Evolutionary conservation across 1,140 invertebrate species (phyloP), one percentile per base, ranked within the genome.

Genomic region (Drosophila punjabiensis): DNA sequence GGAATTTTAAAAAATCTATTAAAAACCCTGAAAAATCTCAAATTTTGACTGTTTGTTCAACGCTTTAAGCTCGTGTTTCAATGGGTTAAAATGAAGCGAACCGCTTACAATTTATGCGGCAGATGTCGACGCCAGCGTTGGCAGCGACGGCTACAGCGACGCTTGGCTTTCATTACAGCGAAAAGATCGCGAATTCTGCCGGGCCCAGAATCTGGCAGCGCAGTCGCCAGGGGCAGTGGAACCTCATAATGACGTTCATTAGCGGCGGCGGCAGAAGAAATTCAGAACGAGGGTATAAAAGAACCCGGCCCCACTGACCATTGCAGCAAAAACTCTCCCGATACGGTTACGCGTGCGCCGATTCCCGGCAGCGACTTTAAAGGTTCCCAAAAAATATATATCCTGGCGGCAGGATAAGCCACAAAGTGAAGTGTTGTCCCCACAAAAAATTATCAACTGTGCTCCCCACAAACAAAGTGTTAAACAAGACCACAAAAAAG

Each of bases 271-370:
- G 73, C 82, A 75, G 77, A 90, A 88, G 85, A 88, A 88, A 88
- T 88, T 88, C 67, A 81, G 84, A 80, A 80, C 86, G 86, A 90
- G 66, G 82, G 86, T 90, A 90, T 90, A 90, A 82, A 90, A 90
- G 86, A 90, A 90, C 86, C 86, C 69, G 60, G 68, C 75, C 71
- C 67, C 62, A 65, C 56, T 43, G 70, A 64, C 75, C 87, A 82
- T 80, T 90, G 77, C 55, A 82, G 69, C 79, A 82, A 90, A 69
- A 87, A 78, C 66, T 75, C 64, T 82, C 82, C 84, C 71, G 70
- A 78, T 79, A 90, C 85, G 82, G 86, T 89, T 81, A 90, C 86
- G 86, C 86, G 86, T 86, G 87, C 87, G 82, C 87, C 66, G 50
- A 70, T 32, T 70, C 45, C 37, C 69, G 81, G 79, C 68, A 56